These are phyloP conservation scores for Protonibea diacanthus DNA, from an alignment of 2,797 vertebrate genomes.

Conservation along the genomic window DNA sequence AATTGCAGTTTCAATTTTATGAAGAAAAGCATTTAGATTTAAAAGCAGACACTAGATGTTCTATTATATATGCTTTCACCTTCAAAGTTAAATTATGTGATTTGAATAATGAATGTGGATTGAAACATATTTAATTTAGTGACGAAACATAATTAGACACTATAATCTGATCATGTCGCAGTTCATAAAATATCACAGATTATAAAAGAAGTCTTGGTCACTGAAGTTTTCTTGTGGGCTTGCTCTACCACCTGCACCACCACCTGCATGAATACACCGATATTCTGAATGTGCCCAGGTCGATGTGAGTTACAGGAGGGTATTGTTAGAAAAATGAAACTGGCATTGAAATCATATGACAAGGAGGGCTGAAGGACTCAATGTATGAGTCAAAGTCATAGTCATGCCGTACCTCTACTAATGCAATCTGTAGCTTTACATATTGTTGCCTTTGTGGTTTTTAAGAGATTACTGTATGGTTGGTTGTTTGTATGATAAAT, in stretches of 20 bases:
- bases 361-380: constrained; percentile 61
- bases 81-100: constrained; percentile 54
- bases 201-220: constrained; percentile 52
- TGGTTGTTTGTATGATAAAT: constrained; percentile 30
- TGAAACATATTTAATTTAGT: constrained; percentile 48
- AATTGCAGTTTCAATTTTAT: constrained; percentile 83
- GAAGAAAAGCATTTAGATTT: constrained; percentile 82
- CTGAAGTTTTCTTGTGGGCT: constrained; percentile 37
- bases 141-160: constrained; percentile 35
- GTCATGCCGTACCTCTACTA: constrained; percentile 69
- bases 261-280: constrained; percentile 67
- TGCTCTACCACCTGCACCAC: constrained; percentile 42
- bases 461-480: constrained; percentile 57
- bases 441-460: constrained; percentile 77
- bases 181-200: constrained; percentile 52
- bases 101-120: constrained; percentile 58
- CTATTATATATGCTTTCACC: constrained; percentile 52
- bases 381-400: constrained; percentile 52
- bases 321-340: constrained; percentile 22
- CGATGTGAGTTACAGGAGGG: constrained; percentile 29
- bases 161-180: constrained; percentile 45
- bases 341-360: constrained; percentile 26
- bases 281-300: constrained; percentile 68
- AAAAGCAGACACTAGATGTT: constrained; percentile 56
- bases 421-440: constrained; percentile 78